Conservation (phyloP, 2,113 vertebrate genomes). For the Anguilla japonica region DNA sequence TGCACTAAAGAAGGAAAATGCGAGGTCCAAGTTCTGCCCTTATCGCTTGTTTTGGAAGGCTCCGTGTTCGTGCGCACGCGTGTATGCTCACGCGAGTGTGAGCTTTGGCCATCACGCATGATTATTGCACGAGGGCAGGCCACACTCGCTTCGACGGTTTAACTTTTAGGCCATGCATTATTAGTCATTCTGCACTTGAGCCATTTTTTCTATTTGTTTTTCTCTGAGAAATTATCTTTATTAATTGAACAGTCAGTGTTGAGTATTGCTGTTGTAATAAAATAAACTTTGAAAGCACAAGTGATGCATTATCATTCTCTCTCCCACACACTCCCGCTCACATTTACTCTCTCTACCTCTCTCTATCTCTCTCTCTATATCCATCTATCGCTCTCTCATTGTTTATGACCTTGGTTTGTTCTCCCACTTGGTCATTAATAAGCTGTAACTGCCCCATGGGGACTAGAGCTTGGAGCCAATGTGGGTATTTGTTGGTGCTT, state of each 20-base stretch:
- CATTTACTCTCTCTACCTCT: neutral
- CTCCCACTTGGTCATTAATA: neutral
- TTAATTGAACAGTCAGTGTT: neutral
- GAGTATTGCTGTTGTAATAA: neutral
- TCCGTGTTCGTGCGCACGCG: neutral
- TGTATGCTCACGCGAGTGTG: neutral
- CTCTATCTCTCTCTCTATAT: neutral
- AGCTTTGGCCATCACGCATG: too few relatives aligned
- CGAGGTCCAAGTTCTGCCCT: neutral
- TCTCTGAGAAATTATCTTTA: neutral
- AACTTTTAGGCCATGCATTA: neutral
- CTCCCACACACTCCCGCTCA: neutral
- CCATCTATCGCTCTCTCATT: neutral
- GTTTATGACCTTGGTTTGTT: conserved; percentile 14
- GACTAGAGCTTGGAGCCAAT: neutral
- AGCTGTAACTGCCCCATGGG: neutral
- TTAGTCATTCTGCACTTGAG: neutral
- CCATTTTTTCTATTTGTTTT: neutral
- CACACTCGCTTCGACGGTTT: neutral
- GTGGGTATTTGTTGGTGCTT: neutral
- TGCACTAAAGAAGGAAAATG: neutral
- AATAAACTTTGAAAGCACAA: neutral
- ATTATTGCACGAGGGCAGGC: too few relatives aligned
- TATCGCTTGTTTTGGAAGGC: neutral
- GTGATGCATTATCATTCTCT: neutral